phyloP scores from a whole-genome alignment of 1,140 invertebrate species.

The Potamilus streckersoni region DNA sequence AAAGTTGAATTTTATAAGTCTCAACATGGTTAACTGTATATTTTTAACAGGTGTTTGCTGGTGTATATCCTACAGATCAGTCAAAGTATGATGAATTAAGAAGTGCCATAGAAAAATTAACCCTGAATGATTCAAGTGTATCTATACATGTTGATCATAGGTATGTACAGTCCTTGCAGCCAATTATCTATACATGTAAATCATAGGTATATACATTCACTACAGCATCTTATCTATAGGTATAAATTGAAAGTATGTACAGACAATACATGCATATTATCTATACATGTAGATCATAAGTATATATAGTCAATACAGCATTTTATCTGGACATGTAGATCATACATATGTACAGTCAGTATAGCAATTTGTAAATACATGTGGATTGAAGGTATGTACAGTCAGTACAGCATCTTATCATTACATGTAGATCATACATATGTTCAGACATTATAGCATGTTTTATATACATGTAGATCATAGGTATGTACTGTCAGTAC shows the following conservation, averaged over 20 bases:
- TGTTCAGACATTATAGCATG: too few species aligned
- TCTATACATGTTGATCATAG: constrained; percentile 82
- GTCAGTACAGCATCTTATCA: background rate
- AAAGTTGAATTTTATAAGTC: too few species aligned
- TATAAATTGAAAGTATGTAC: too few species aligned
- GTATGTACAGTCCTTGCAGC: constrained; percentile 66
- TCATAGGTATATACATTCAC: too few species aligned
- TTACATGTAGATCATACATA: too few species aligned
- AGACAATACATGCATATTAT: constrained; percentile 17
- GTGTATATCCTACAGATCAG: constrained; percentile 92
- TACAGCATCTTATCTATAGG: too few species aligned
- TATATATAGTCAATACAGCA: constrained; percentile 15
- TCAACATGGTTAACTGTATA: background rate
- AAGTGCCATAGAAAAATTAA: constrained; percentile 89
- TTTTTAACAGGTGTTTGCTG: constrained; percentile 80
- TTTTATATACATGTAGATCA: constrained; percentile 81
- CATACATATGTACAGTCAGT: constrained; percentile 76
- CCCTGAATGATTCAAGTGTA: constrained; percentile 95
- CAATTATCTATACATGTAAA: too few species aligned
- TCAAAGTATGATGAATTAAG: constrained; percentile 77
- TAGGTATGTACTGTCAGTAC: constrained; percentile 73
- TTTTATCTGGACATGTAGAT: too few species aligned
- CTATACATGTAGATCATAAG: too few species aligned
- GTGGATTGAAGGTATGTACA: constrained; percentile 81
- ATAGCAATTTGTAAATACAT: constrained; percentile 86